These are phyloP conservation scores for Bradypus variegatus DNA, from an alignment of 2,797 vertebrate species.

Conservation along the genomic window DNA sequence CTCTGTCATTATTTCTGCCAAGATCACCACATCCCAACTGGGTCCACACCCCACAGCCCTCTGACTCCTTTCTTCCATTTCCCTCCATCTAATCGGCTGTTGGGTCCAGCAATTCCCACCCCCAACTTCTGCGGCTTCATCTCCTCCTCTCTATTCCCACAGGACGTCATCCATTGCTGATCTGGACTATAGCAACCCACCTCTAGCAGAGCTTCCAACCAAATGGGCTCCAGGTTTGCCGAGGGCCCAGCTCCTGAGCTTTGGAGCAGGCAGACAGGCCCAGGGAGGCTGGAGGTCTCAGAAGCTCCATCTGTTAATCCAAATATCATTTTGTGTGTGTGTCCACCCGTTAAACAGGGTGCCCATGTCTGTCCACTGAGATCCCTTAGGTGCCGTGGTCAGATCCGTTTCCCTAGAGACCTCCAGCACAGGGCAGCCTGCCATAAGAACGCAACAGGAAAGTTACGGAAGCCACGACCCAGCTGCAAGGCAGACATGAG, in stretches of 20 bases:
- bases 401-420: neutral
- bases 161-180: neutral
- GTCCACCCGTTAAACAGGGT: no score
- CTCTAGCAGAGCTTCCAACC: neutral
- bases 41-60: neutral
- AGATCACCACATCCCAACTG: neutral
- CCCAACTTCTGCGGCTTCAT: neutral
- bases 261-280: rapidly evolving
- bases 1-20: neutral
- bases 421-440: rapidly evolving
- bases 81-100: neutral
- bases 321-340: neutral
- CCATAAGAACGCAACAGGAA: neutral
- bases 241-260: neutral
- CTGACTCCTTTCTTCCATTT: neutral
- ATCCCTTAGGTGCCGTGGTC: neutral
- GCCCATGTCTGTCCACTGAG: neutral
- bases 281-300: neutral
- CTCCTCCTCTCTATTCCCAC: neutral
- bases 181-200: neutral
- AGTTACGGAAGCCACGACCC: neutral
- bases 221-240: rapidly evolving
- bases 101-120: neutral
- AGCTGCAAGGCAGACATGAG: neutral
- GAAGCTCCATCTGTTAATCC: neutral